Evolutionary conservation across 2,888 invertebrate species (phyloP).

Genomic region (Cremastobaeus sp.): DNA sequence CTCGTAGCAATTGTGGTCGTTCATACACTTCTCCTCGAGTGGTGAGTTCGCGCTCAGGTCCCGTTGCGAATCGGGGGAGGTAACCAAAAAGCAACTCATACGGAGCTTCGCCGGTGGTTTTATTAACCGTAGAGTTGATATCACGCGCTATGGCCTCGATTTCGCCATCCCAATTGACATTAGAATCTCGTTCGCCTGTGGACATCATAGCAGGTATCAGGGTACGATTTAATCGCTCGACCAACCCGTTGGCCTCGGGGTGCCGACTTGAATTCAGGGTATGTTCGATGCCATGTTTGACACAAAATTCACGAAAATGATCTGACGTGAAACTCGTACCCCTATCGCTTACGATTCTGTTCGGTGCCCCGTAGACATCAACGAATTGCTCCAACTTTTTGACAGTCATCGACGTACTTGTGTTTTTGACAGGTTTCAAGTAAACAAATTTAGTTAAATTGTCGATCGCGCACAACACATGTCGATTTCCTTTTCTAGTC

Average conservation of each 20-base stretch:
- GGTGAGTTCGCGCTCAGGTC: neutral
- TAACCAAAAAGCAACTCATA: slow-evolving; percentile 2
- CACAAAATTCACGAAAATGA: neutral
- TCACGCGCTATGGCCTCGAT: slow-evolving; percentile 3
- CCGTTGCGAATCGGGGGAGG: neutral
- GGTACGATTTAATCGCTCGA: neutral
- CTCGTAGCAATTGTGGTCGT: neutral
- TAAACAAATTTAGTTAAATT: neutral
- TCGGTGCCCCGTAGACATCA: neutral
- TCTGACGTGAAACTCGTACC: neutral
- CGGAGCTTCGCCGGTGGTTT: slow-evolving; percentile 8
- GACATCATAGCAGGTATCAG: slow-evolving; percentile 23
- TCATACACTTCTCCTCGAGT: neutral
- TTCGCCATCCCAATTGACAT: neutral
- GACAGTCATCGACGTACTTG: neutral
- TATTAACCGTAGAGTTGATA: slow-evolving; percentile 7
- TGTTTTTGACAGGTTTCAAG: neutral
- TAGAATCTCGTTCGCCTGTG: neutral
- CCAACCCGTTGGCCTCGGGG: neutral
- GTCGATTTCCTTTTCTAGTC: slow-evolving; percentile 46
- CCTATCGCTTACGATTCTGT: neutral
- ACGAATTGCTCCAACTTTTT: neutral
- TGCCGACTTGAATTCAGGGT: neutral
- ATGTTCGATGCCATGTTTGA: neutral
- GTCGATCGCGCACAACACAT: slow-evolving; percentile 42